Percentiles rank a stretch among this genome's conserved stretches.
These are phyloP conservation scores for Sebastes vulpes DNA, from an alignment of 2,797 vertebrate species.

Conservation along the genomic window DNA sequence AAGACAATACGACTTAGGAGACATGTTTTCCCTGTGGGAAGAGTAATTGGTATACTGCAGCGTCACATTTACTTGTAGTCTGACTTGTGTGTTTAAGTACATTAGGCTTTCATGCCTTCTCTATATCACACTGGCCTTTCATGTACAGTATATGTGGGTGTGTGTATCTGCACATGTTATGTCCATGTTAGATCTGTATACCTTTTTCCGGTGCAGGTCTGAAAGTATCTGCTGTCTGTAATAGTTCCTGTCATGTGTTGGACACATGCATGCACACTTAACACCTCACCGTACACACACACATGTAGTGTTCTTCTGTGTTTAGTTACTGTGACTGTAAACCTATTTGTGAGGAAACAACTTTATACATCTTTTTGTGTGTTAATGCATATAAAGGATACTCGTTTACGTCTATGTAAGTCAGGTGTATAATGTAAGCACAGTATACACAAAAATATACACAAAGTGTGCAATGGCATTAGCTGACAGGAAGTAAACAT, in stretches of 20 bases:
- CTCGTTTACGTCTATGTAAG: background rate
- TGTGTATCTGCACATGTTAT: background rate
- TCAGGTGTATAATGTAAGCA: background rate
- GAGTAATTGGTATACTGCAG: background rate
- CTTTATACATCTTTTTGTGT: background rate
- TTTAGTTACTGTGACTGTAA: slow-evolving; percentile 35
- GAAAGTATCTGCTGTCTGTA: background rate
- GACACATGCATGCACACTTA: background rate
- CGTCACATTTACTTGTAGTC: background rate
- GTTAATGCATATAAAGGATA: background rate
- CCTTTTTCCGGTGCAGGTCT: background rate
- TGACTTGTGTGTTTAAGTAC: background rate
- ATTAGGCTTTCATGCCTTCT: background rate
- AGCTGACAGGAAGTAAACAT: background rate
- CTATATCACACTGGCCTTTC: background rate
- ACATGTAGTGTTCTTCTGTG: background rate
- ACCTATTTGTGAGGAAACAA: background rate
- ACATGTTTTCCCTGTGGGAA: background rate
- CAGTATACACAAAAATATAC: background rate
- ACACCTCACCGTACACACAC: background rate
- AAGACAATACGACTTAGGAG: background rate
- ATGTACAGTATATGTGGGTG: background rate
- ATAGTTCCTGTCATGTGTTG: background rate
- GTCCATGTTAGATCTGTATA: background rate
- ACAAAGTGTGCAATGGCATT: rapidly evolving